Conservation (phyloP, 2,113 vertebrate species). For the Nothoprocta pentlandii region DNA sequence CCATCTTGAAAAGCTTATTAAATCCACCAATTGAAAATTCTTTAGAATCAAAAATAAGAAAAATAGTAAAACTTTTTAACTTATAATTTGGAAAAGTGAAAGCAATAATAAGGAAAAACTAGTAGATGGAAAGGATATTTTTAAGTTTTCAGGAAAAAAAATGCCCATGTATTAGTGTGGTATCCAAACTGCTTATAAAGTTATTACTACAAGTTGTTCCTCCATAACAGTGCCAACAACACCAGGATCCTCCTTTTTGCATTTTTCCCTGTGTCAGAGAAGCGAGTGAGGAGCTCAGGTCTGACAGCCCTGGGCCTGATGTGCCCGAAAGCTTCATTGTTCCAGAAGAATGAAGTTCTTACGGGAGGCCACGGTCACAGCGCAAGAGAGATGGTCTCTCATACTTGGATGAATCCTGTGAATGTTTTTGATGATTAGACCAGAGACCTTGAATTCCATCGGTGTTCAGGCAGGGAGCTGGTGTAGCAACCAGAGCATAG, state of each 20-base stretch:
- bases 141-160: not conserved
- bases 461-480: not conserved
- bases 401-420: not conserved
- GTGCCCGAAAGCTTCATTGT: not conserved
- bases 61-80: not conserved
- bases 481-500: not conserved
- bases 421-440: not conserved
- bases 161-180: rapidly evolving
- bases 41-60: not conserved
- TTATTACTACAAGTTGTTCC: not conserved
- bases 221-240: not conserved
- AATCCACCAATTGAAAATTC: not conserved
- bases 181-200: not conserved
- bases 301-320: not conserved
- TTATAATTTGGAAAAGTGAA: not conserved
- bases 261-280: not conserved
- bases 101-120: not conserved
- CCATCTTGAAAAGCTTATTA: not conserved
- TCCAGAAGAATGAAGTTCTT: not conserved
- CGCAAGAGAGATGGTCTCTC: not conserved
- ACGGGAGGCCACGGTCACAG: rapidly evolving
- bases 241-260: not conserved
- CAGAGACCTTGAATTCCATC: not conserved
- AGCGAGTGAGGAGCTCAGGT: not conserved
- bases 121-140: not conserved